Evolutionary conservation across 2,888 invertebrate species (phyloP).

Genomic region (Dynastes hyllus): DNA sequence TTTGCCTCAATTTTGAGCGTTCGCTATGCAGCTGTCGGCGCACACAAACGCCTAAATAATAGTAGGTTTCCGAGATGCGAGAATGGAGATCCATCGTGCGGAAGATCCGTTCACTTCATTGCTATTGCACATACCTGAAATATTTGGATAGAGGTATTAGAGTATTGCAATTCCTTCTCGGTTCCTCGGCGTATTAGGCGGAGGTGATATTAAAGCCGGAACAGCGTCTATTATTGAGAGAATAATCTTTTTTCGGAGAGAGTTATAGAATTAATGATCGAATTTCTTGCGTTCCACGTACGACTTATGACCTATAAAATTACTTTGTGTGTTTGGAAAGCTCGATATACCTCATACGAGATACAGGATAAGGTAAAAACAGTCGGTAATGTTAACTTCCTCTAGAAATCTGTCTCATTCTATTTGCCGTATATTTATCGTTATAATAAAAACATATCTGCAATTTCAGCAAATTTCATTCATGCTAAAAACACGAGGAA

Average conservation of each 20-base stretch:
- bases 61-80: neutral
- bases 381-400: no score
- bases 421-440: no score
- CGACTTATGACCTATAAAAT: slow-evolving; percentile 12
- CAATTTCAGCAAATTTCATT: no score
- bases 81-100: slow-evolving; percentile 10
- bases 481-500: neutral
- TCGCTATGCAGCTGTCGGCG: neutral
- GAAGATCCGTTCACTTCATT: slow-evolving; percentile 37
- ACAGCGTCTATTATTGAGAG: slow-evolving; percentile 32
- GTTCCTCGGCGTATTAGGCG: slow-evolving; percentile 19
- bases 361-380: no score
- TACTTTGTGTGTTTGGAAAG: neutral
- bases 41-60: neutral
- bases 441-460: no score
- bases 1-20: slow-evolving; percentile 1
- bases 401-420: no score
- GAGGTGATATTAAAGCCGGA: slow-evolving; percentile 37
- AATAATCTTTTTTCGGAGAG: slow-evolving; percentile 15
- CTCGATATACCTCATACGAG: no score
- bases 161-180: slow-evolving; percentile 47
- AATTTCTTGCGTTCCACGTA: slow-evolving; percentile 26
- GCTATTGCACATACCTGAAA: slow-evolving; percentile 48
- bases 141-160: slow-evolving; percentile 49
- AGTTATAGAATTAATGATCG: slow-evolving; percentile 19